phyloP scores from a whole-genome alignment of 2,888 invertebrate genomes.

The Stenurella melanura region DNA sequence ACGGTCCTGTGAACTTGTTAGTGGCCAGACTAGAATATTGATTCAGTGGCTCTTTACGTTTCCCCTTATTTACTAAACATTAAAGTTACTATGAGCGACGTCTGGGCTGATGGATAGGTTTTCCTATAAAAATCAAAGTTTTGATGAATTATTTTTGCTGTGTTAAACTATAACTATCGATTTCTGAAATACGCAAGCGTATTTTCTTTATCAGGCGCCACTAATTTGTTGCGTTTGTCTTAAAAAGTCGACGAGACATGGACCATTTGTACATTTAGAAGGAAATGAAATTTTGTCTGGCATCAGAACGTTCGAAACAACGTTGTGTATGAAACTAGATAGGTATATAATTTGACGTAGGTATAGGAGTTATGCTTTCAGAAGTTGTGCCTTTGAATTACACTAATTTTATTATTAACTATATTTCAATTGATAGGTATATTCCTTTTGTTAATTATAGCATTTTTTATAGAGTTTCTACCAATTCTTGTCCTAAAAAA shows the following conservation, averaged over 20 bases:
- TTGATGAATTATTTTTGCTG: not conserved
- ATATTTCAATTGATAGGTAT: too few relatives aligned
- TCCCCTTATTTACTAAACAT: slow-evolving; percentile 24
- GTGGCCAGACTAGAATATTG: slow-evolving; percentile 32
- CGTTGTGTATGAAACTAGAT: not conserved
- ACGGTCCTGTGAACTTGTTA: slow-evolving; percentile 9
- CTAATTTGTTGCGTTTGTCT: slow-evolving; percentile 5
- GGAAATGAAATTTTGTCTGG: not conserved
- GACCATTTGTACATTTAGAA: not conserved
- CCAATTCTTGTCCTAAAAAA: too few relatives aligned
- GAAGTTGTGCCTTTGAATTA: too few relatives aligned
- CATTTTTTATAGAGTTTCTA: too few relatives aligned
- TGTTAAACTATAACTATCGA: not conserved
- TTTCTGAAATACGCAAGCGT: not conserved
- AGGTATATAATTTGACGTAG: too few relatives aligned
- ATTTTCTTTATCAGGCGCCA: slow-evolving; percentile 4
- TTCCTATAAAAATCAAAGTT: not conserved
- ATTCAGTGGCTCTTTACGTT: slow-evolving; percentile 23
- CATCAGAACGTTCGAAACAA: not conserved
- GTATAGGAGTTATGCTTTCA: too few relatives aligned
- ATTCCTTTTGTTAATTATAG: too few relatives aligned
- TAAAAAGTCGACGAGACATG: not conserved
- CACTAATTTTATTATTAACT: too few relatives aligned
- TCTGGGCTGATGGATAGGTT: slow-evolving; percentile 16
- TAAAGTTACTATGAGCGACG: slow-evolving; percentile 8